Evolutionary conservation across 2,797 vertebrate species (phyloP).

Genomic region (Buphagus erythrorhynchus): DNA sequence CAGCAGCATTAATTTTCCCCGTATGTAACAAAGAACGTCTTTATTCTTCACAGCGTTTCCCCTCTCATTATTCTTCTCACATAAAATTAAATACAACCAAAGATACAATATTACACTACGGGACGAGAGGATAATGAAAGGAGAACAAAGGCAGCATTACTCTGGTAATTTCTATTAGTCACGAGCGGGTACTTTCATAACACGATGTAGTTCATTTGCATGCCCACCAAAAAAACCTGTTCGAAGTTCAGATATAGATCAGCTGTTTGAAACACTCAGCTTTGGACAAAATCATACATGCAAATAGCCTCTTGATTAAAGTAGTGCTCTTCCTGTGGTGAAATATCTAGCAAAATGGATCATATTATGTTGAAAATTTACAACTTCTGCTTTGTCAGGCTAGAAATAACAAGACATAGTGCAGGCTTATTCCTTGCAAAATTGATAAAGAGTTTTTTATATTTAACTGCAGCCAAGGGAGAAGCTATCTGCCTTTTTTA

Average conservation of each 20-base stretch:
- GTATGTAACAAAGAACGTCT: neutral
- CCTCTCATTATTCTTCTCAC: neutral
- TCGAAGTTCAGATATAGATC: neutral
- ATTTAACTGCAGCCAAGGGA: neutral
- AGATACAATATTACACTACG: neutral
- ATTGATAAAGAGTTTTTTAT: neutral
- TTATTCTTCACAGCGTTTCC: neutral
- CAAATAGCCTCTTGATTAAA: neutral
- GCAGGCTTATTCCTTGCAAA: neutral
- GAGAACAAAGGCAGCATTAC: conserved; percentile 10
- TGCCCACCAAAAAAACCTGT: neutral
- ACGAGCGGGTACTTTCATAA: neutral
- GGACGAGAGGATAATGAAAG: neutral
- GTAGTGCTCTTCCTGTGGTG: neutral
- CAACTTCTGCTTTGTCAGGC: neutral
- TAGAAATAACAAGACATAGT: neutral
- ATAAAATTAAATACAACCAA: neutral
- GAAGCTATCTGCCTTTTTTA: neutral
- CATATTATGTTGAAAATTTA: neutral
- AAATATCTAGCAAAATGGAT: neutral
- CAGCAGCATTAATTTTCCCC: neutral
- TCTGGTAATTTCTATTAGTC: neutral
- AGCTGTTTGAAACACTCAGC: neutral
- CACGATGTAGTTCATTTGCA: neutral
- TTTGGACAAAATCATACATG: neutral